Base-by-base conservation (phyloP, 1,140 invertebrate species). In the Drosophila kohkoa region DNA sequence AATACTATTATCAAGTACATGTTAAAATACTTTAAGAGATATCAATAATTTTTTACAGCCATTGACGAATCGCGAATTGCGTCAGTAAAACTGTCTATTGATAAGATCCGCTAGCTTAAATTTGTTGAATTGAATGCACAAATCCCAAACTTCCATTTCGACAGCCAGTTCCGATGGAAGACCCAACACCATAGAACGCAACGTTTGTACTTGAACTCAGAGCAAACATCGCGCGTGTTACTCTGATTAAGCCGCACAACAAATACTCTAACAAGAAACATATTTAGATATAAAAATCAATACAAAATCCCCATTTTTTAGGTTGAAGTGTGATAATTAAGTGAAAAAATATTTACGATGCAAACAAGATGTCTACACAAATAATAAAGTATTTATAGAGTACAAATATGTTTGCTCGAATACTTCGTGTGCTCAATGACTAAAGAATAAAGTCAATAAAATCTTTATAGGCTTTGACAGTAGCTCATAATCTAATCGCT, bases 401-500 rank as follows among this genome's bases (percentile, higher is more conserved):
- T 7, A 5, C 32, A 32, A 32, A 32, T 32, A 32, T 32, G 6
- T 32, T 8, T 32, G 7, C 6, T 32, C 7, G 45, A 13, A 13
- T 35, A 11, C 7, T 13, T 8, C 4, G 16, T 15, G 8, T 54
- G 30, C 20, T 5, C 3, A 15, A 54, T 48, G 13, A 41, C 16
- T 51, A 30, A 70, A 41, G 3, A 48, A 15, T 59, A 15, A 41
- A 54, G 45, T 48, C 35, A 48, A 43, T 20, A 57, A 54, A 70
- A 67, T 62, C 45, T 63, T 60, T 38, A 55, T 41, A 4, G 4
- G 25, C 32, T 35, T 54, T 16, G 35, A 3, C 16, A 46, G 41
- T 16, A 16, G 28, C 10, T 35, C 41, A 41, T 68, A 70, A 86
- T 86, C 75, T 87, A 79, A 87, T 87, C 82, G 41, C 45, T 35